Percentiles rank a stretch among this genome's conserved stretches.
Evolutionary conservation across 2,113 vertebrate genomes (phyloP).

Genomic region (Tachysurus fulvidraco): DNA sequence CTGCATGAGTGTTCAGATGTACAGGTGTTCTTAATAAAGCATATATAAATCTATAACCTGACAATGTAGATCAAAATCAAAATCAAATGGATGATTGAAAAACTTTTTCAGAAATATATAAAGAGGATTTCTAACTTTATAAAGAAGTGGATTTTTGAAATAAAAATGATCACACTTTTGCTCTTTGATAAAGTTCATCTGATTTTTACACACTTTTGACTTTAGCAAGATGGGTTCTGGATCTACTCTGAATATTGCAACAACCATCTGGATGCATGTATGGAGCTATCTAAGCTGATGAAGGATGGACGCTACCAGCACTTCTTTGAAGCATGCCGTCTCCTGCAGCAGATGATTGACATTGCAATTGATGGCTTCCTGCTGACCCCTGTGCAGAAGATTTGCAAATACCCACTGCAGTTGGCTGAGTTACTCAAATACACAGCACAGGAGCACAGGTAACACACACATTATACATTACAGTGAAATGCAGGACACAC

Average conservation of each 20-base stretch:
- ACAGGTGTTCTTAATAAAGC: too few species aligned
- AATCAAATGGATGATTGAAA: too few species aligned
- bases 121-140: not conserved
- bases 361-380: slow-evolving; percentile 89
- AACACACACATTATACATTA: slow-evolving; percentile 22
- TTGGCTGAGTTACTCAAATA: slow-evolving; percentile 87
- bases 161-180: not conserved
- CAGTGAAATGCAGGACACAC: not conserved
- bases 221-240: slow-evolving; percentile 90
- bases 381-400: slow-evolving; percentile 88
- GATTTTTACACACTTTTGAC: not conserved
- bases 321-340: slow-evolving; percentile 87
- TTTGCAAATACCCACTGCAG: slow-evolving; percentile 90
- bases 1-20: too few species aligned
- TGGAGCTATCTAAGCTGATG: slow-evolving; percentile 90
- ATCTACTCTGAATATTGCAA: slow-evolving; percentile 92
- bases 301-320: slow-evolving; percentile 88
- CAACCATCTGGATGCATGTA: slow-evolving; percentile 87
- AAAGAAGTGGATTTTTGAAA: not conserved
- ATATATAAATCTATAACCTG: too few species aligned
- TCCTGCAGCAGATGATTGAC: slow-evolving; percentile 89
- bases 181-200: not conserved
- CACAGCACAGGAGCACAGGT: slow-evolving; percentile 89
- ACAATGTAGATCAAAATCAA: too few species aligned
- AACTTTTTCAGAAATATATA: too few species aligned